These are phyloP conservation scores for Lydus trimaculatus DNA, from an alignment of 2,888 invertebrate species.

Conservation along the genomic window DNA sequence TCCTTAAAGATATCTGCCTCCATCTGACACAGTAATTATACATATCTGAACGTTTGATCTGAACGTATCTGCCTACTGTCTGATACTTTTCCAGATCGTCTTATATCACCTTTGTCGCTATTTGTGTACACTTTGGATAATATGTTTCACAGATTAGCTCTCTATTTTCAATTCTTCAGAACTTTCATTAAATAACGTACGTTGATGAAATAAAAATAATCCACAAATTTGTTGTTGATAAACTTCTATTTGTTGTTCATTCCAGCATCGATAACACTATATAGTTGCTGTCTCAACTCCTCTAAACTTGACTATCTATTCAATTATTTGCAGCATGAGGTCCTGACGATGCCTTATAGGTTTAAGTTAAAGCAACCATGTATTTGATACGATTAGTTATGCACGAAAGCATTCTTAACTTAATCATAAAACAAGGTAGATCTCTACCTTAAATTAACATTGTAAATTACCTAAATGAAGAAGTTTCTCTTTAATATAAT, in stretches of 20 bases:
- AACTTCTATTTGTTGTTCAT: background rate
- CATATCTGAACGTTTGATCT: too few relatives aligned
- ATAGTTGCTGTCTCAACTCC: background rate
- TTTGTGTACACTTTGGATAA: too few relatives aligned
- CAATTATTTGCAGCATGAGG: conserved; percentile 33
- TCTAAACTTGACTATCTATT: background rate
- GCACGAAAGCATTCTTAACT: conserved; percentile 24
- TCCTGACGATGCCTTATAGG: conserved; percentile 52
- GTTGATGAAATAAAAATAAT: too few relatives aligned
- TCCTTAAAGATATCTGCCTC: too few relatives aligned
- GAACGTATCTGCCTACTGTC: too few relatives aligned
- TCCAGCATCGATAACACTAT: background rate
- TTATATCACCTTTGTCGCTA: too few relatives aligned
- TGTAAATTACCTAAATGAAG: background rate
- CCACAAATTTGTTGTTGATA: background rate
- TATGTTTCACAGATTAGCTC: too few relatives aligned
- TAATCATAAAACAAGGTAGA: conserved; percentile 5
- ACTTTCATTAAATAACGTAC: too few relatives aligned
- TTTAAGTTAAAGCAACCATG: conserved; percentile 50
- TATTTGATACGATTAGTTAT: conserved; percentile 43
- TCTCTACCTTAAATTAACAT: background rate
- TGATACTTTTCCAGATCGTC: too few relatives aligned
- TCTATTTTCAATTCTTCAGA: too few relatives aligned
- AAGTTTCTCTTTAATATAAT: background rate
- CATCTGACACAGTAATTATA: too few relatives aligned